These are phyloP conservation scores for Donacobius atricapilla DNA, from an alignment of 2,113 vertebrate genomes.

Conservation along the genomic window DNA sequence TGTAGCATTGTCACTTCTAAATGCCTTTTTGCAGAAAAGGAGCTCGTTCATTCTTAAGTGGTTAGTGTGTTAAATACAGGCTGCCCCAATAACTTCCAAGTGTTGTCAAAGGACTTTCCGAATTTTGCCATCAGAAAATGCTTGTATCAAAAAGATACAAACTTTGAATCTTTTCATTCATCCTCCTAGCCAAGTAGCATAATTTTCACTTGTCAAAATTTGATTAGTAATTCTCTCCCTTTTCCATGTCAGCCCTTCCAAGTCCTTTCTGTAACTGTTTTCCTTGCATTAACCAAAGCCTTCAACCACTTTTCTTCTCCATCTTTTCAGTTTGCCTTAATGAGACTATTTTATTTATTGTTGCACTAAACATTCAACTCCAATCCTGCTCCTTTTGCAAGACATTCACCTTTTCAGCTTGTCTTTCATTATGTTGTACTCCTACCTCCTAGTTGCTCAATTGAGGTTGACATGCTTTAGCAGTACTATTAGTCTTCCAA, in stretches of 20 bases:
- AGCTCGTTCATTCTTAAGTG: neutral
- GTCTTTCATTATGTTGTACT: neutral
- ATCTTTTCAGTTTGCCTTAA: neutral
- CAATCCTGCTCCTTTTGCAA: neutral
- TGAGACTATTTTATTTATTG: neutral
- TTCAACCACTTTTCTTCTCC: neutral
- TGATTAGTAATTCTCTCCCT: neutral
- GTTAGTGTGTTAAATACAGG: neutral
- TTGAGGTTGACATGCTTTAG: neutral
- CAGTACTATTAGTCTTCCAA: neutral
- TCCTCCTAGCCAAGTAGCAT: neutral
- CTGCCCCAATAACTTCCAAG: neutral
- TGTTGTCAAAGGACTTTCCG: neutral
- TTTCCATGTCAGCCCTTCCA: neutral
- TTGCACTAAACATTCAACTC: neutral
- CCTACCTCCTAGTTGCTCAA: neutral
- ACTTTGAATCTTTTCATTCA: neutral
- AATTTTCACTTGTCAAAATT: neutral
- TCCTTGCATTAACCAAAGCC: neutral
- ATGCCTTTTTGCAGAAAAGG: neutral
- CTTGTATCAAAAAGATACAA: neutral
- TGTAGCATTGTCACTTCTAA: neutral
- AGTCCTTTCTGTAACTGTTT: neutral
- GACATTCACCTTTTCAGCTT: neutral
- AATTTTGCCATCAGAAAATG: neutral